Evolutionary conservation across 1,140 invertebrate species (phyloP), one percentile per base, ranked within the genome.

Genomic region (Drepana arcuata): DNA sequence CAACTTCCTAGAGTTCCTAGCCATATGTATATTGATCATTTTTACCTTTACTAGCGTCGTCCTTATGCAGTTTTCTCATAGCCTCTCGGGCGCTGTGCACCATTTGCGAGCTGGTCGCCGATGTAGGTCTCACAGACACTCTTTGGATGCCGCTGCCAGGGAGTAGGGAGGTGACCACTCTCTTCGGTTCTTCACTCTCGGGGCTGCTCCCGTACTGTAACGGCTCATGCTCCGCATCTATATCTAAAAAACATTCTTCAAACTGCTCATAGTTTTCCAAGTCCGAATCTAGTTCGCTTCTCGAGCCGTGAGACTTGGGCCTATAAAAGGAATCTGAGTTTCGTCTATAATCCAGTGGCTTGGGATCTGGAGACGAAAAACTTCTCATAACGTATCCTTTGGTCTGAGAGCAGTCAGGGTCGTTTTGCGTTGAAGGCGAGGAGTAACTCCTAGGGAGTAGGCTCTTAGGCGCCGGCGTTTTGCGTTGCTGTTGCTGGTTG

Each of bases 241-340:
- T 78, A 43, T 80, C 75, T 9, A 79, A 46, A 13, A 82, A 69
- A n/a, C 59, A 57, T 29, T 82, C 78, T 29, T 79, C 74, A 37
- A 82, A 74, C 33, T 70, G 64, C 39, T 79, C 74, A 41, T 68
- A 78, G 31, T 69, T 71, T 10, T 81, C 77, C 6, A 71, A 53
- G 56, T 82, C 78, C n/a, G 73, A 77, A 31, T 82, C 78, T 10
- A 78, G 28, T 42, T 82, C 78, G 15, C 52, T 63, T 48, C 59
- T 64, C 1, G 75, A 78, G 2, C 58, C 62, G 5, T 70, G 63
- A 5, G 50, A 42, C 39, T 69, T 75, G 2, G 73, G 55, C 25
- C 50, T 41, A 43, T 63, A 67, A 37, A 67, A 67, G 0, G 53
- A 61, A 34, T 78, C 65, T 0, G 67, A 67, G 45, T 67, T 71